Base-by-base conservation (phyloP, 2,888 invertebrate species). In the Aleiodes alternator region DNA sequence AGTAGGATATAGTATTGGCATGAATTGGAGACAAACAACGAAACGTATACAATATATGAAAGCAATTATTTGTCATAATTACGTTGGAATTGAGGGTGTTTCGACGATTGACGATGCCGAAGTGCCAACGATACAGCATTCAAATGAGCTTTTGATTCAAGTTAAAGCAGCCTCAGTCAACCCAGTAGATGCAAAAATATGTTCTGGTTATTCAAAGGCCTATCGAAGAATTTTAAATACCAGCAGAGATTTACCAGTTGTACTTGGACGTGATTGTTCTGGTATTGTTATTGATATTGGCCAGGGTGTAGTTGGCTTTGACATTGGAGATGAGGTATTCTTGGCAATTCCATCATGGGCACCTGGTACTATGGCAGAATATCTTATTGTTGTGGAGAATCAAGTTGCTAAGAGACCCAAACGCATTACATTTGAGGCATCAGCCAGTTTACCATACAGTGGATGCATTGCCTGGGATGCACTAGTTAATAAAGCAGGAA, bases 271-370 rank as follows among this genome's bases (percentile, higher is more conserved):
- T 79, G 93, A 93, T 84, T 93, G 93, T 84, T 90, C 93, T 9
- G 94, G 94, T 43, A 85, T 93, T 53, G 90, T 94, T 9, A 89
- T 92, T 29, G 93, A 93, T 79, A 90, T 93, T 57, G 94, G 94
- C n/a, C 90, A 88, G 78, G 90, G 90, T 79, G 93, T 93, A 7
- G 90, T 89, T 31, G 89, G 91, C 76, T 90, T 93, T 80, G 92
- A 93, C 82, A 90, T 93, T 29, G 93, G 93, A 1, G 93, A 93
- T 82, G 92, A 92, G 86, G 93, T 93, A 38, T 93, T 92, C 91
- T 86, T 92, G 69, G 90, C 90, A 4, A 87, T 90, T 69, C 92
- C 93, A 56, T 92, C 91, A 78, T 93, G 92, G 92, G 90, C 90
- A 23, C 88, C 90, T 71, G 93, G 93, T 57, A 91, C 92, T 48